These are phyloP conservation scores for Bungarus multicinctus DNA, from an alignment of 2,113 vertebrate species.

Conservation along the genomic window DNA sequence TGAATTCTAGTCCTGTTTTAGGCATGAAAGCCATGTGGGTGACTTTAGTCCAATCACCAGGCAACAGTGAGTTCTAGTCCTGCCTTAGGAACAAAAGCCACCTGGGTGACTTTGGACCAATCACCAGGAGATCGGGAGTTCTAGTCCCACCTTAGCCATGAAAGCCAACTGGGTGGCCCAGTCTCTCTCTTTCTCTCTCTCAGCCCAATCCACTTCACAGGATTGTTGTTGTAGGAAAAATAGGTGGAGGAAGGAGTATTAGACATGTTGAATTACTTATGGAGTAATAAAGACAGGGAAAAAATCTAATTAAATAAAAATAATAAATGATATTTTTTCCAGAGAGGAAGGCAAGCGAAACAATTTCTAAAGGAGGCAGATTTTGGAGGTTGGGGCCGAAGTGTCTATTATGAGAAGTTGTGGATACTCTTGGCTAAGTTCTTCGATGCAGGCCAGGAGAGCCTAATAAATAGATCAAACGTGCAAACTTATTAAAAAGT, in stretches of 20 bases:
- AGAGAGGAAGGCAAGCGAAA: neutral
- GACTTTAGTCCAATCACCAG: neutral
- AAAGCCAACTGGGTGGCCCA: no score
- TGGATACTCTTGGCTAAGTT: constrained; percentile 32
- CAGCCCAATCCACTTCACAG: neutral
- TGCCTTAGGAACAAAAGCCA: no score
- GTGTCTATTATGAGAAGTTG: constrained; percentile 28
- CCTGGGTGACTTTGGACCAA: neutral
- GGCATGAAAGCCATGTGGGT: neutral
- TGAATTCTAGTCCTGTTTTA: neutral
- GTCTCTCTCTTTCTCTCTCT: neutral
- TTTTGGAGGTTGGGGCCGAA: constrained; percentile 12
- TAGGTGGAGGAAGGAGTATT: neutral
- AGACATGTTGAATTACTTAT: neutral
- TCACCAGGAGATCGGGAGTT: no score
- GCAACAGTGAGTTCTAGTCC: no score
- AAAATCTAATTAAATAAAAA: neutral
- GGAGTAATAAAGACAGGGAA: neutral
- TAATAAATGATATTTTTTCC: neutral
- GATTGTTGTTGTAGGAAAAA: neutral
- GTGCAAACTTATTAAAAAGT: constrained; percentile 53
- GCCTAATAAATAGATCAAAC: constrained; percentile 37
- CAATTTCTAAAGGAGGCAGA: neutral
- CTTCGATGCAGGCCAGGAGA: constrained; percentile 44
- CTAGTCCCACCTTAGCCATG: no score